phyloP scores from a whole-genome alignment of 2,113 vertebrate genomes.

The Nestor notabilis region DNA sequence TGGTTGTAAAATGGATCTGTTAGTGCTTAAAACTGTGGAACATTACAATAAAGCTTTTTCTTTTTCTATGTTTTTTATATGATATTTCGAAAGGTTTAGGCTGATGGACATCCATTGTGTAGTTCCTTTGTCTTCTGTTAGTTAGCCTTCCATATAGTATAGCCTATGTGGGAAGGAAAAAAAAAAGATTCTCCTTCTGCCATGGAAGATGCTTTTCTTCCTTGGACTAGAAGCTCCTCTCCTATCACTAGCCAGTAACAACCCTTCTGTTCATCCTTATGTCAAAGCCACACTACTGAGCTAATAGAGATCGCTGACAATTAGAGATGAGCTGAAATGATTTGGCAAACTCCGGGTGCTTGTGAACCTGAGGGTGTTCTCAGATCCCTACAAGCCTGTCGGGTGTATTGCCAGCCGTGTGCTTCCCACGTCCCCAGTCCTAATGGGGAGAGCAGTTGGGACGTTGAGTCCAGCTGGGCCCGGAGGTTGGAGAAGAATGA shows the following conservation, averaged over 20 bases:
- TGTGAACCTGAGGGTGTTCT: slow-evolving; percentile 27
- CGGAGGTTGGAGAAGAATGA: neutral
- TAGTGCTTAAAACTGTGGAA: neutral
- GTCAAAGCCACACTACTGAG: slow-evolving; percentile 68
- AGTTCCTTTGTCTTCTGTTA: neutral
- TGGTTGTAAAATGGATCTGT: neutral
- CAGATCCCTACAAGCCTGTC: neutral
- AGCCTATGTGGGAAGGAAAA: neutral
- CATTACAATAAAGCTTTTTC: neutral
- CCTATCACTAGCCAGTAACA: slow-evolving; percentile 77
- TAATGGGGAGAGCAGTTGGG: slow-evolving; percentile 19
- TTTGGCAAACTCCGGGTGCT: neutral
- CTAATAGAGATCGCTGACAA: slow-evolving; percentile 74
- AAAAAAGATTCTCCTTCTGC: slow-evolving; percentile 49
- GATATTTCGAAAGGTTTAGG: neutral
- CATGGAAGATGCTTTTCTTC: slow-evolving; percentile 62
- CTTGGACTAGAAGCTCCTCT: slow-evolving; percentile 75
- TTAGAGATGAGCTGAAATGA: slow-evolving; percentile 51
- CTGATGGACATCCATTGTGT: neutral
- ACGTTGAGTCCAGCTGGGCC: slow-evolving; percentile 20
- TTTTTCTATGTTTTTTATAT: neutral
- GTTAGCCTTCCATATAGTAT: neutral
- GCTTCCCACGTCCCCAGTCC: neutral
- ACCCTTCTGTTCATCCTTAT: slow-evolving; percentile 80
- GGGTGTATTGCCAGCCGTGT: neutral